Conservation (phyloP, 2,797 vertebrate species). For the Pangasius macronema region DNA sequence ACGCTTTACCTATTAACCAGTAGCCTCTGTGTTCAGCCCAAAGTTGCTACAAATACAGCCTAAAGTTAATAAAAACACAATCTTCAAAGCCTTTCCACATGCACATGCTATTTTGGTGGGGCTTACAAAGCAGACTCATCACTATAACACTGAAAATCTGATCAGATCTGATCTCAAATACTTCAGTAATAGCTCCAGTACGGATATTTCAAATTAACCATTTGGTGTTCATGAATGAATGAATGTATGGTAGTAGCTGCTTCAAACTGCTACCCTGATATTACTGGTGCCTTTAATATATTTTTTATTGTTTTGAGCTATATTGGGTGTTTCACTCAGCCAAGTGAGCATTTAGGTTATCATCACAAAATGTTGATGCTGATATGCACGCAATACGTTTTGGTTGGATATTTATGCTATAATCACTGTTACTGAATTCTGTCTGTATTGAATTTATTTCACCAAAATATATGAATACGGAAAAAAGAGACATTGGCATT, state of each 20-base stretch:
- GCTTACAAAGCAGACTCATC: neutral
- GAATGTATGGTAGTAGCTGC: neutral
- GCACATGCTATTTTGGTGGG: too few relatives aligned
- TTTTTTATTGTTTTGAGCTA: neutral
- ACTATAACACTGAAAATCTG: neutral
- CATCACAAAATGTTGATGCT: neutral
- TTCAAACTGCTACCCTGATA: neutral
- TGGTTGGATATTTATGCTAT: neutral
- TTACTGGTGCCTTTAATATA: neutral
- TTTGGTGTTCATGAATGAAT: neutral
- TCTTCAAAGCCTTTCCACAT: too few relatives aligned
- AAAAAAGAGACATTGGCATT: neutral
- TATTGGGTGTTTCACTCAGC: neutral
- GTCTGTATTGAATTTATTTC: neutral
- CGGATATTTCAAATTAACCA: too few relatives aligned
- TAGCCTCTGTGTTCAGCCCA: neutral
- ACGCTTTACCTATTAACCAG: conserved; percentile 59
- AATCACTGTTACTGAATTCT: neutral
- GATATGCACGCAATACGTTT: too few relatives aligned
- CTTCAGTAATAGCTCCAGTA: too few relatives aligned
- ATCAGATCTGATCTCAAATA: neutral
- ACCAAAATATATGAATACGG: neutral
- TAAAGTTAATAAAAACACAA: too few relatives aligned
- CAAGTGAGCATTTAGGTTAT: neutral
- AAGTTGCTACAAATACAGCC: neutral